Evolutionary conservation across 2,113 vertebrate genomes (phyloP).

Genomic region (Lanius collurio): DNA sequence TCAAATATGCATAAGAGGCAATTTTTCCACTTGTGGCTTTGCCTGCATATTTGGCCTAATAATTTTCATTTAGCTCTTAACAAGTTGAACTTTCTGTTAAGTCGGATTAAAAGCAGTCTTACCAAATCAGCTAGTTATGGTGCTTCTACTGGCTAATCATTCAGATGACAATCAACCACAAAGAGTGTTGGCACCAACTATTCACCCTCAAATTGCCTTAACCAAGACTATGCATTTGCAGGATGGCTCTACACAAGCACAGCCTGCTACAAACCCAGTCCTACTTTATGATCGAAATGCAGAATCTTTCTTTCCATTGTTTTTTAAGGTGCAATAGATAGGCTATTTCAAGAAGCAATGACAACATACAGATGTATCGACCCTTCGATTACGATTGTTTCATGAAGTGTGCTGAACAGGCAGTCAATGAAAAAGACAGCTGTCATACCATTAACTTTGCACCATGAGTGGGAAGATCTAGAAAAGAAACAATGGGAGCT

Average conservation of each 20-base stretch:
- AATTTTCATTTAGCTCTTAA: not conserved
- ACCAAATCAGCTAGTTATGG: not conserved
- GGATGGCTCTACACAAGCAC: not conserved
- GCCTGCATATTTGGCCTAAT: not conserved
- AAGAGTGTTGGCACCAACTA: not conserved
- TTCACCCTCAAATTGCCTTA: not conserved
- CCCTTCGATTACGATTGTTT: not conserved
- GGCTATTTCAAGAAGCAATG: not conserved
- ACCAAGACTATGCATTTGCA: not conserved
- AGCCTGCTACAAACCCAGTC: not conserved
- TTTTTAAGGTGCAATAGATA: not conserved
- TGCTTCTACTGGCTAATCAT: not conserved
- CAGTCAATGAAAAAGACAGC: not conserved
- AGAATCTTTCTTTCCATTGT: no score
- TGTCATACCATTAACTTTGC: not conserved
- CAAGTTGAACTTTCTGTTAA: not conserved
- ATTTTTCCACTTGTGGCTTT: not conserved
- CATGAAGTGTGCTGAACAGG: not conserved
- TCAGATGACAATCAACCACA: not conserved
- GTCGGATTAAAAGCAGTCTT: not conserved
- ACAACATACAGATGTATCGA: not conserved
- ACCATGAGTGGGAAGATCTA: not conserved
- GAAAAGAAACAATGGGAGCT: not conserved
- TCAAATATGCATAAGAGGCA: not conserved
- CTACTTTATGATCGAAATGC: not conserved